Evolutionary conservation across 2,888 invertebrate species (phyloP).

Genomic region (Melieria crassipennis): DNA sequence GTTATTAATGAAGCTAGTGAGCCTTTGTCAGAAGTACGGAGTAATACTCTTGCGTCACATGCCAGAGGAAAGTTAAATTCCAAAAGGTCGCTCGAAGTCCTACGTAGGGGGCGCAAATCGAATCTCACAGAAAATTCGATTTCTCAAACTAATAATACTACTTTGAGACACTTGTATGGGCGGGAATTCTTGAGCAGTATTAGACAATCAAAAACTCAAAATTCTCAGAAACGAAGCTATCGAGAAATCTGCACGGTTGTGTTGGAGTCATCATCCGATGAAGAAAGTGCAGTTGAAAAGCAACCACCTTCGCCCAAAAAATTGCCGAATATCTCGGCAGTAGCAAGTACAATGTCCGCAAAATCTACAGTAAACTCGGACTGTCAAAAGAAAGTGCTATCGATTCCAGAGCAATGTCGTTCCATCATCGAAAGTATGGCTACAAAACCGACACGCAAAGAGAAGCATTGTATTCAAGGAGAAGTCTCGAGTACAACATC

Average conservation of each 20-base stretch:
- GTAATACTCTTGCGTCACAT: too few species aligned
- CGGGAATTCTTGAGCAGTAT: background rate
- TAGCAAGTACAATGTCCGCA: too few species aligned
- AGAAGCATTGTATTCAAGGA: conserved; percentile 34
- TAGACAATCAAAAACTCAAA: conserved; percentile 6
- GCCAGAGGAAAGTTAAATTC: too few species aligned
- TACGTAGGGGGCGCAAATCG: too few species aligned
- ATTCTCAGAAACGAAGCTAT: background rate
- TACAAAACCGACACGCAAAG: conserved; percentile 30
- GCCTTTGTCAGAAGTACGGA: too few species aligned
- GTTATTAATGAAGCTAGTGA: too few species aligned
- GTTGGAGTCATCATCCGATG: conserved; percentile 20
- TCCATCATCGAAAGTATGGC: conserved; percentile 21
- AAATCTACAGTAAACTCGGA: too few species aligned
- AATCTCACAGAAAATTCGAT: too few species aligned
- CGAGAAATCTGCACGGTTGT: conserved; percentile 8
- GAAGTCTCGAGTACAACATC: conserved; percentile 34
- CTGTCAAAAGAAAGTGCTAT: background rate
- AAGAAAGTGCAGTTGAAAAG: background rate
- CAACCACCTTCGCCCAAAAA: background rate
- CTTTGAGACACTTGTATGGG: too few species aligned
- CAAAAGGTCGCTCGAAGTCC: too few species aligned
- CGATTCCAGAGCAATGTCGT: conserved; percentile 17
- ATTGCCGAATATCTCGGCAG: background rate
- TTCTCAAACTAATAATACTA: too few species aligned